These are phyloP conservation scores for Macroglossus sobrinus DNA, from an alignment of 2,113 vertebrate species.

Conservation along the genomic window DNA sequence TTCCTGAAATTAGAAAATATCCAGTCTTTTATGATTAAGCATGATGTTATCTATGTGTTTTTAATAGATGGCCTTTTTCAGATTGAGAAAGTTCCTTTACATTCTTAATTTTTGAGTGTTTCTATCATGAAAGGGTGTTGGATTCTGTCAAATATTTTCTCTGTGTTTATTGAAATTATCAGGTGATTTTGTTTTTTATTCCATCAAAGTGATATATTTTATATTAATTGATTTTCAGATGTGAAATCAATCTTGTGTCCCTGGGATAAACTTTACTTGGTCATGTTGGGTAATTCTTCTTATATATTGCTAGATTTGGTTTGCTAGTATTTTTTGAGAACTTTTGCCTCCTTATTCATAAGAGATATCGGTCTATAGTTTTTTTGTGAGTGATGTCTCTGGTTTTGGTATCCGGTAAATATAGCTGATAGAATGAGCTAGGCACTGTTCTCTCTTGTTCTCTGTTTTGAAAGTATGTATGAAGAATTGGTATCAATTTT, in stretches of 20 bases:
- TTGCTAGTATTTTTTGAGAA: not conserved
- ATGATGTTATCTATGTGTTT: not conserved
- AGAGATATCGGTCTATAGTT: not conserved
- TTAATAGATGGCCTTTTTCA: not conserved
- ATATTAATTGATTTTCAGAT: not conserved
- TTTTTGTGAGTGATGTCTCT: not conserved
- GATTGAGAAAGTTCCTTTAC: not conserved
- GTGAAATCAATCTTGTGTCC: not conserved
- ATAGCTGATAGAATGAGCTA: not conserved
- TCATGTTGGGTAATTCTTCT: not conserved
- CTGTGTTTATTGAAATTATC: not conserved
- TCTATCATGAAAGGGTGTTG: not conserved
- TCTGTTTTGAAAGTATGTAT: not conserved
- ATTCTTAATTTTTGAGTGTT: not conserved
- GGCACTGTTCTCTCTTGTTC: not conserved
- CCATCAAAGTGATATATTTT: not conserved
- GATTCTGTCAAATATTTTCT: not conserved
- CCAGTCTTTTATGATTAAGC: not conserved
- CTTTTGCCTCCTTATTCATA: not conserved
- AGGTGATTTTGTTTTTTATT: not conserved
- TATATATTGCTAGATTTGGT: not conserved
- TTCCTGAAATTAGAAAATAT: not conserved
- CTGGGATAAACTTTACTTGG: not conserved
- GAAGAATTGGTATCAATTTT: not conserved
- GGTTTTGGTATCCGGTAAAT: not conserved